A percentile compares a stretch with the other conserved stretches of the same genome.
Conservation (phyloP, 2,888 invertebrate genomes). For the Eubasilissa splendida region DNA sequence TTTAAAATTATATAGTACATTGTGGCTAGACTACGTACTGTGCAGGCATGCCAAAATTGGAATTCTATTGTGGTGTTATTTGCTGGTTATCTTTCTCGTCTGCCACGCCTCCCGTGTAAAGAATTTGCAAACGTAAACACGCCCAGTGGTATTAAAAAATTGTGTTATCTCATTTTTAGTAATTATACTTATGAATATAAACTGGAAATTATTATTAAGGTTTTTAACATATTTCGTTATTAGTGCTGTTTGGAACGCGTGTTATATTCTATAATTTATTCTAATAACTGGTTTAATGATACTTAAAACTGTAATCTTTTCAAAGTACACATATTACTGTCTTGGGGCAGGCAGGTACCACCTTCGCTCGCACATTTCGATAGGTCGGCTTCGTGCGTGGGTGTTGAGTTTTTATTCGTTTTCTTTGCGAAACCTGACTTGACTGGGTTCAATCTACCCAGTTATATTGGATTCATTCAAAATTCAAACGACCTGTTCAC, state of each 20-base stretch:
- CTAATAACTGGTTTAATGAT: too few species aligned
- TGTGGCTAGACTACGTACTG: background rate
- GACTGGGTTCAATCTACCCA: slow-evolving; percentile 21
- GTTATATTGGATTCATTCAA: slow-evolving; percentile 16
- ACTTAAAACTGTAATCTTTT: too few species aligned
- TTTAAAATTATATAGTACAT: slow-evolving; percentile 5
- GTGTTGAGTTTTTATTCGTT: slow-evolving; percentile 24
- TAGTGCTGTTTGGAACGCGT: too few species aligned
- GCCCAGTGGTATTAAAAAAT: background rate
- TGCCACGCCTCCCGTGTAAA: slow-evolving; percentile 32
- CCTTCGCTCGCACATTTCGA: background rate
- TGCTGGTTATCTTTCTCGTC: slow-evolving; percentile 8
- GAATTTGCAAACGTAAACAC: slow-evolving; percentile 20
- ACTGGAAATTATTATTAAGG: too few species aligned
- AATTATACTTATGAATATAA: too few species aligned
- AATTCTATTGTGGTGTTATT: slow-evolving; percentile 6
- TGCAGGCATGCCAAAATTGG: background rate
- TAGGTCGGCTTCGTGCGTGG: slow-evolving; percentile 21
- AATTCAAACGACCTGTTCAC: too few species aligned
- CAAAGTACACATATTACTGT: too few species aligned
- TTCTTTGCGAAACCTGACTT: slow-evolving; percentile 33
- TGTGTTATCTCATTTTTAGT: too few species aligned
- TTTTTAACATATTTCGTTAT: too few species aligned
- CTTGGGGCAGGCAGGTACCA: too few species aligned
- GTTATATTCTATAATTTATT: too few species aligned